Percentiles rank a stretch among this genome's conserved stretches.
Evolutionary conservation across 2,797 vertebrate species (phyloP).

Genomic region (Lepus oiostolus): DNA sequence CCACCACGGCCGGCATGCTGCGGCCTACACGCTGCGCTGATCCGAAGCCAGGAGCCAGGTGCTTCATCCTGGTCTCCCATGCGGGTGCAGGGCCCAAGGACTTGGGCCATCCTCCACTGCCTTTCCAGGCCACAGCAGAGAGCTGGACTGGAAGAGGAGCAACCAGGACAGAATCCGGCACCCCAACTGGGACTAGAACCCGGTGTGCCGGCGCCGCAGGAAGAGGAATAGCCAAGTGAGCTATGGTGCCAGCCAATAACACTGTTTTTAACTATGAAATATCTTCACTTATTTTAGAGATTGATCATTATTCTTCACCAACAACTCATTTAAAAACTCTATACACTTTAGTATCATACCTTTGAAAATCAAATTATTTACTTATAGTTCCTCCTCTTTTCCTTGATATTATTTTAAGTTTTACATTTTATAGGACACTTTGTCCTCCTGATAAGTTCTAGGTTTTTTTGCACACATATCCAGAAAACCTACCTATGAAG

Average conservation of each 20-base stretch:
- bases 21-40: too few species aligned
- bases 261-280: conserved; percentile 39
- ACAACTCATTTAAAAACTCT: neutral
- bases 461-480: neutral
- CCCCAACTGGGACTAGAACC: too few species aligned
- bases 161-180: too few species aligned
- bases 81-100: too few species aligned
- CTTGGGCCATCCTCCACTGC: too few species aligned
- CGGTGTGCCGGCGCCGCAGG: too few species aligned
- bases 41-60: too few species aligned
- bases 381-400: neutral
- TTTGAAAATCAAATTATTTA: neutral
- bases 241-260: neutral
- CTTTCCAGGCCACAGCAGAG: too few species aligned
- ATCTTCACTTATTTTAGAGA: neutral
- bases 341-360: neutral
- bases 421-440: neutral
- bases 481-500: neutral
- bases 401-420: neutral
- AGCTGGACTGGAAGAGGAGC: too few species aligned
- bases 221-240: too few species aligned
- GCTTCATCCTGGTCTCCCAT: too few species aligned
- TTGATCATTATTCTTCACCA: conserved; percentile 26
- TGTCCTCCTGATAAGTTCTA: neutral
- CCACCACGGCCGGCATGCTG: too few species aligned